These are phyloP conservation scores for Eurytoma californica DNA, from an alignment of 2,888 invertebrate genomes.

Conservation along the genomic window DNA sequence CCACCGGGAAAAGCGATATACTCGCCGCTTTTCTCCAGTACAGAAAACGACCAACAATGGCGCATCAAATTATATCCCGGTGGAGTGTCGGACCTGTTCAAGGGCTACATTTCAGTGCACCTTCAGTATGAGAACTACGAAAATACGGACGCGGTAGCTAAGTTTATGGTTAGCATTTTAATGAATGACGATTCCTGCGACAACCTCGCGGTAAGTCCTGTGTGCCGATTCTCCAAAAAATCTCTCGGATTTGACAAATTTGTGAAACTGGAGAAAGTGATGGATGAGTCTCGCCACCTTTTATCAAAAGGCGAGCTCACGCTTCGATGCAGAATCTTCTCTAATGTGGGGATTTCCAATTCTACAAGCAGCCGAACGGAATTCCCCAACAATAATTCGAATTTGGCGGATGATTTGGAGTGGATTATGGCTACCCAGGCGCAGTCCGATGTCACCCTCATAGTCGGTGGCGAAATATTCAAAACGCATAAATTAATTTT, in stretches of 20 bases:
- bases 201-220: neutral
- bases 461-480: neutral
- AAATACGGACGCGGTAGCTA: neutral
- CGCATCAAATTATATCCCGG: slow-evolving; percentile 15
- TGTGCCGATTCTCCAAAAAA: neutral
- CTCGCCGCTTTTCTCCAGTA: neutral
- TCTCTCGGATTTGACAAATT: neutral
- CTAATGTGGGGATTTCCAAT: neutral
- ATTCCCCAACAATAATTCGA: no score
- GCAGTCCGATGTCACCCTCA: neutral
- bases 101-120: neutral
- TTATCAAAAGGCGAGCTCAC: neutral
- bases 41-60: neutral
- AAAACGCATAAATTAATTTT: neutral
- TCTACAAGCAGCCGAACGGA: no score
- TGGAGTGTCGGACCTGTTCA: neutral
- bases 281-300: neutral
- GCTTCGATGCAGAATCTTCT: neutral
- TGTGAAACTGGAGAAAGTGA: neutral
- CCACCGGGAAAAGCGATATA: neutral
- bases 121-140: neutral
- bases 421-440: neutral
- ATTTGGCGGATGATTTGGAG: neutral
- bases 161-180: neutral
- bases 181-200: neutral